Evolutionary conservation across 2,797 vertebrate species (phyloP).

Genomic region (Florisuga fusca): DNA sequence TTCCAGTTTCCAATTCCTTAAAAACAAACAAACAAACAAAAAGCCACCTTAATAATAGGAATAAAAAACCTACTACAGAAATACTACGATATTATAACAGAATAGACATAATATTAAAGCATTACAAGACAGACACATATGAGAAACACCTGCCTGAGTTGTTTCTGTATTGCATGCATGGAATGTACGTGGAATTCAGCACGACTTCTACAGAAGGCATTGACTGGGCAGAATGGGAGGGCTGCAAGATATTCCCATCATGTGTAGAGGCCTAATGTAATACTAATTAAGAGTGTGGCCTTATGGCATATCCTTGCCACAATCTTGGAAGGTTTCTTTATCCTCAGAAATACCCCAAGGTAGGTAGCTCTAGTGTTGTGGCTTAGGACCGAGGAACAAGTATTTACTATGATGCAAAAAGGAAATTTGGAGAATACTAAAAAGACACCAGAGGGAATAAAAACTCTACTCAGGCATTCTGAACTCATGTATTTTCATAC

Average conservation of each 20-base stretch:
- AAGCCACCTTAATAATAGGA: not conserved
- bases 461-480: not conserved
- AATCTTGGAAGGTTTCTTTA: not conserved
- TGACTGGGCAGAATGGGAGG: not conserved
- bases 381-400: not conserved
- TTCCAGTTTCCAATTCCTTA: constrained; percentile 86
- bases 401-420: not conserved
- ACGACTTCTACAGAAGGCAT: not conserved
- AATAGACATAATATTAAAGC: not conserved
- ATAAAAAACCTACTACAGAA: not conserved
- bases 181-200: not conserved
- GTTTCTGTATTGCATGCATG: not conserved
- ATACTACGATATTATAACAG: not conserved
- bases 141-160: not conserved
- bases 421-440: not conserved
- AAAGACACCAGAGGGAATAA: not conserved
- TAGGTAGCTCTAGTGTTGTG: not conserved
- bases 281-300: not conserved
- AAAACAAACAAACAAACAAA: constrained; percentile 27
- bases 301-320: not conserved
- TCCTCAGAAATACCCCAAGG: not conserved
- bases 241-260: not conserved
- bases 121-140: not conserved
- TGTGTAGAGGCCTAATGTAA: not conserved
- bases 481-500: constrained; percentile 36